phyloP scores from a whole-genome alignment of 2,113 vertebrate genomes.

The Ptilonorhynchus violaceus region DNA sequence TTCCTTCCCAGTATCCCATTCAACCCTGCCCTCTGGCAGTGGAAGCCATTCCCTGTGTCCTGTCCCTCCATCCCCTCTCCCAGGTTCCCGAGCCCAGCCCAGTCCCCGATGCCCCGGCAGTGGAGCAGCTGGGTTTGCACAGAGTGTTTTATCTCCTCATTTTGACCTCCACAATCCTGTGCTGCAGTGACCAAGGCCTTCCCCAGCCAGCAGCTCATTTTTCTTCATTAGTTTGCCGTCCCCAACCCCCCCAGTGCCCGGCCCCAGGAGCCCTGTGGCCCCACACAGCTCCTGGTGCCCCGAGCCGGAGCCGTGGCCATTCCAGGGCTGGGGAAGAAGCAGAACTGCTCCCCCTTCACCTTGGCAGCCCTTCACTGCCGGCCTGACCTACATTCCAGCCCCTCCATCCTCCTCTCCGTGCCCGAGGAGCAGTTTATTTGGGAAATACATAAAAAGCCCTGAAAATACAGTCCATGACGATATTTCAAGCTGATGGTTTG shows the following conservation, averaged over 20 bases:
- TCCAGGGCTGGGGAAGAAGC: not conserved
- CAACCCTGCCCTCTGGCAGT: not conserved
- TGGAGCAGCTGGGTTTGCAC: rapidly evolving
- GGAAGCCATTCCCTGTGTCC: not conserved
- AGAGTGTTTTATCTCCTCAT: rapidly evolving
- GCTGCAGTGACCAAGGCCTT: rapidly evolving
- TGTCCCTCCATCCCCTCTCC: not conserved
- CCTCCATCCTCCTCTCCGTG: not conserved
- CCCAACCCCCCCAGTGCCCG: rapidly evolving
- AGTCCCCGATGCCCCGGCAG: too few relatives aligned
- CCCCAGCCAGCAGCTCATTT: rapidly evolving
- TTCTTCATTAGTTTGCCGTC: not conserved
- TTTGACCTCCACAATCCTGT: not conserved
- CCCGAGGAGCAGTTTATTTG: not conserved
- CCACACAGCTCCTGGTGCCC: rapidly evolving
- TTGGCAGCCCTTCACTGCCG: not conserved
- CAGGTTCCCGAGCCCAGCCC: not conserved
- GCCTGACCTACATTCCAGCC: not conserved
- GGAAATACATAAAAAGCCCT: not conserved
- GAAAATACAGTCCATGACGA: not conserved
- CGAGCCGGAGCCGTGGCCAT: rapidly evolving
- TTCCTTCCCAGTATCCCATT: not conserved
- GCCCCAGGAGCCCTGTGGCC: rapidly evolving
- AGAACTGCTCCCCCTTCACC: not conserved
- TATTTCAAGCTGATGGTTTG: not conserved